Conservation (phyloP, 2,113 vertebrate genomes). For the Okapia johnstoni region DNA sequence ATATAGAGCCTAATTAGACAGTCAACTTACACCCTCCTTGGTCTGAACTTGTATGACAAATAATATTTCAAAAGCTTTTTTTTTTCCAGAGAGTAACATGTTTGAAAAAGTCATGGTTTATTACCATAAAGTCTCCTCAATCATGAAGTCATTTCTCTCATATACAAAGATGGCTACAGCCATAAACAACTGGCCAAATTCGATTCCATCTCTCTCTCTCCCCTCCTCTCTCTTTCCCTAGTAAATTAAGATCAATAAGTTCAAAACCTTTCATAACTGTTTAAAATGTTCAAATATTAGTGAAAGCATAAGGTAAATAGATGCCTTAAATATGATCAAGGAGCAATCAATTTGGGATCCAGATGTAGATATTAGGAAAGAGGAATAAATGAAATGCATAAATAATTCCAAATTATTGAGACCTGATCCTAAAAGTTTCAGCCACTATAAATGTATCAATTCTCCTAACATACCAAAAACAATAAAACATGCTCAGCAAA, state of each 20-base stretch:
- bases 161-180: neutral
- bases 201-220: neutral
- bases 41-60: neutral
- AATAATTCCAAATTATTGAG: neutral
- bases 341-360: neutral
- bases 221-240: neutral
- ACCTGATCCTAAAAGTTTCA: neutral
- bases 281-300: neutral
- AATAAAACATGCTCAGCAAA: neutral
- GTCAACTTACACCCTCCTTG: neutral
- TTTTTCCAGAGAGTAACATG: neutral
- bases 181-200: neutral
- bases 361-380: neutral
- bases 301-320: slow-evolving; percentile 11
- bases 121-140: neutral
- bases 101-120: neutral
- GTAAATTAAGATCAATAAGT: neutral
- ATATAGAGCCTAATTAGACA: neutral
- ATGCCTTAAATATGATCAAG: neutral
- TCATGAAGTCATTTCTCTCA: neutral
- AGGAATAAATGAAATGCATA: neutral
- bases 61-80: neutral
- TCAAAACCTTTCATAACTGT: neutral
- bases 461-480: neutral
- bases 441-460: neutral